These are phyloP conservation scores for Chionomys nivalis DNA, from an alignment of 2,113 vertebrate genomes.

Conservation along the genomic window DNA sequence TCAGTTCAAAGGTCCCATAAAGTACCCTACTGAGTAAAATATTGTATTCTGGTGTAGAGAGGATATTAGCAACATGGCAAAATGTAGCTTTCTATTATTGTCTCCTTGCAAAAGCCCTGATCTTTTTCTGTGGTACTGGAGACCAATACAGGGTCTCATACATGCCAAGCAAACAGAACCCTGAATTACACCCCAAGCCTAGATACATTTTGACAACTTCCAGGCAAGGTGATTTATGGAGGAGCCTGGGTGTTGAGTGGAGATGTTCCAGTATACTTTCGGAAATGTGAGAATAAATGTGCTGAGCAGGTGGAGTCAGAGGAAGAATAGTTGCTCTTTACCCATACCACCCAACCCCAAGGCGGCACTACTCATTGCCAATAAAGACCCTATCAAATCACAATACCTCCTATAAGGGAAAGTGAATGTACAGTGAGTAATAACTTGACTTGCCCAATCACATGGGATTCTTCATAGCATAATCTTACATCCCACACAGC, in stretches of 20 bases:
- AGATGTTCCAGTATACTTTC: background rate
- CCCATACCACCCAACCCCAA: background rate
- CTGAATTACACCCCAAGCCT: background rate
- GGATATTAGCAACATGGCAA: background rate
- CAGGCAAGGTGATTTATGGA: background rate
- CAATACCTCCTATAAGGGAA: background rate
- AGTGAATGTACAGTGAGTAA: background rate
- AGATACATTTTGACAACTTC: background rate
- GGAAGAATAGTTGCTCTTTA: background rate
- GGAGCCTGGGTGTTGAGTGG: background rate
- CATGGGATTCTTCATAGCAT: background rate
- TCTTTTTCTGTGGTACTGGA: background rate
- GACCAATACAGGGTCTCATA: background rate
- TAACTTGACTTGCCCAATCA: background rate
- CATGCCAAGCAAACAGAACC: background rate
- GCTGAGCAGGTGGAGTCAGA: background rate
- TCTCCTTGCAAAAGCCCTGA: background rate
- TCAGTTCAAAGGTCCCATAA: background rate
- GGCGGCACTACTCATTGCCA: background rate
- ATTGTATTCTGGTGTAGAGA: background rate
- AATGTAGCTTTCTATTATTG: background rate
- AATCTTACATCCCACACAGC: background rate
- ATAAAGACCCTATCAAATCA: background rate
- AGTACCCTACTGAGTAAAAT: background rate
- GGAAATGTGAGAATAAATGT: background rate